These are phyloP conservation scores for Phthorimaea operculella DNA, from an alignment of 1,140 invertebrate genomes.

Conservation along the genomic window DNA sequence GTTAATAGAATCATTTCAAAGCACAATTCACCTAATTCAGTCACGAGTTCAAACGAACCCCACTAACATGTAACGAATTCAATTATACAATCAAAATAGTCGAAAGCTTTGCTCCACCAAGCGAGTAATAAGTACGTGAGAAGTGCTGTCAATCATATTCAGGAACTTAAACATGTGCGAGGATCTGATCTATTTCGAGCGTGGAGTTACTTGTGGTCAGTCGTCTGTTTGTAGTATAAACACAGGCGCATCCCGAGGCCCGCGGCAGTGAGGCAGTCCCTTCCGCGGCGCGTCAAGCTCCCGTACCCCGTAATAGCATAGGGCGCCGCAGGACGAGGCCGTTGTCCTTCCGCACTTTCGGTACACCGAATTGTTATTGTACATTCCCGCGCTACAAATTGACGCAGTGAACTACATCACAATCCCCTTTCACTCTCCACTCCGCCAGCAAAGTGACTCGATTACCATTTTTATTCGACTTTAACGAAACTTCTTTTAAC, in stretches of 20 bases:
- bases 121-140: not conserved
- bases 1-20: no score
- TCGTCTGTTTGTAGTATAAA: slow-evolving; percentile 22
- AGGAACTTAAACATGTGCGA: slow-evolving; percentile 1
- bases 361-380: not conserved
- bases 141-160: not conserved
- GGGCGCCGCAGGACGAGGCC: slow-evolving; percentile 34
- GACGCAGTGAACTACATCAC: not conserved
- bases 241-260: slow-evolving; percentile 23
- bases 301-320: slow-evolving; percentile 43
- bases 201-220: slow-evolving; percentile 20
- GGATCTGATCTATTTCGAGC: not conserved
- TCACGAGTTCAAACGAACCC: no score
- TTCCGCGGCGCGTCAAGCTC: slow-evolving; percentile 31
- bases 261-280: slow-evolving; percentile 32
- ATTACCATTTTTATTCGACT: not conserved
- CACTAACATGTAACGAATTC: no score
- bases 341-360: slow-evolving; percentile 43
- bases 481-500: not conserved
- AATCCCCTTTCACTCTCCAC: not conserved
- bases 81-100: no score
- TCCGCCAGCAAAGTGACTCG: no score
- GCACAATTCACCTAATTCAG: no score
- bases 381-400: not conserved
- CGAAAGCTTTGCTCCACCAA: no score